A percentile compares a stretch with the other conserved stretches of the same genome.
Conservation (phyloP, 2,888 invertebrate species). For the Ichneumon xanthorius region DNA sequence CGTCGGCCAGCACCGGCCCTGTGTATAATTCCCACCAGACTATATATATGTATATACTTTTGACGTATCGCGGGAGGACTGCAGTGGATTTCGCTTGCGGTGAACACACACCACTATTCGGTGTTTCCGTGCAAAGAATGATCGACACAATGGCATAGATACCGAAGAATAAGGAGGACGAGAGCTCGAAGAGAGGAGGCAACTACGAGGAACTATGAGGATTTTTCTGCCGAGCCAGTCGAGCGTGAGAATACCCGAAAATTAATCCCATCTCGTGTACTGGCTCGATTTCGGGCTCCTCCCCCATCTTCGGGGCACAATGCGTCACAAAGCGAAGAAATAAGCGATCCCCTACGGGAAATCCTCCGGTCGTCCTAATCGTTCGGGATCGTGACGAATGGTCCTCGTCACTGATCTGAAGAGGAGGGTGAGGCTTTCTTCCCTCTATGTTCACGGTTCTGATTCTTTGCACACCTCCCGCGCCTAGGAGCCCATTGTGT, state of each 20-base stretch:
- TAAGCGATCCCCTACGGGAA: conserved; percentile 38
- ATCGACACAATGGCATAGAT: conserved; percentile 6
- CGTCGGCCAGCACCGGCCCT: no score
- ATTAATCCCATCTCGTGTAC: conserved; percentile 57
- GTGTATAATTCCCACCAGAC: no score
- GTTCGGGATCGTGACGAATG: conserved; percentile 61
- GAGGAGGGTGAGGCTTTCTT: not conserved
- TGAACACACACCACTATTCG: not conserved
- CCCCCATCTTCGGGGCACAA: conserved; percentile 33
- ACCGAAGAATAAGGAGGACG: not conserved
- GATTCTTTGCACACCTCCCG: not conserved
- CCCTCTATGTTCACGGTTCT: not conserved
- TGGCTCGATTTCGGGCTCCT: not conserved
- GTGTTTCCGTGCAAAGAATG: conserved; percentile 14
- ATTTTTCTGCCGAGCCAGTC: conserved; percentile 34
- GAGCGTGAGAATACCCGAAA: conserved; percentile 62
- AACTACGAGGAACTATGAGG: not conserved
- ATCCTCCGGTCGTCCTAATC: conserved; percentile 48
- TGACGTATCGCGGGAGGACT: not conserved
- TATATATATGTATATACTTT: not conserved
- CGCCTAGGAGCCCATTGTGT: not conserved
- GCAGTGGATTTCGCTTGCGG: not conserved
- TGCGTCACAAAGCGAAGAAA: conserved; percentile 34
- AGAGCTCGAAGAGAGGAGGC: conserved; percentile 3
- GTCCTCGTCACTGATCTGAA: conserved; percentile 10